A percentile compares a stretch with the other conserved stretches of the same genome.
These are phyloP conservation scores for Phymanthus crucifer DNA, from an alignment of 92 coral and sea anemone species.

Conservation along the genomic window DNA sequence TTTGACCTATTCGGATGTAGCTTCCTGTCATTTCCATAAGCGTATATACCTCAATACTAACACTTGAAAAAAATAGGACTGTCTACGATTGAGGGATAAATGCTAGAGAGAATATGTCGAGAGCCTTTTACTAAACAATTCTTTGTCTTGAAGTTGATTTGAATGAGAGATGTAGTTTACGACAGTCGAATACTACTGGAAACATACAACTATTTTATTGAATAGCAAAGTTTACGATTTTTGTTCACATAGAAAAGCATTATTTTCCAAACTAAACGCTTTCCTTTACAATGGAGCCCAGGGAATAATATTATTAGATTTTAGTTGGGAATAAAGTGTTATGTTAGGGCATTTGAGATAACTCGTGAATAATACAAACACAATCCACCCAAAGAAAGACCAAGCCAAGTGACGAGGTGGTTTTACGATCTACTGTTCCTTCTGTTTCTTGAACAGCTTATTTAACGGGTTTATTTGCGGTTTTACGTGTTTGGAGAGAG, in stretches of 20 bases:
- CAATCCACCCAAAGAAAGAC: not conserved
- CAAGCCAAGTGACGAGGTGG: not conserved
- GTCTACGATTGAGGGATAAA: not conserved
- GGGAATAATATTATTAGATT: not conserved
- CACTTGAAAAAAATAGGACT: not conserved
- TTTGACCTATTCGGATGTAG: not conserved
- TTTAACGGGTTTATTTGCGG: conserved; percentile 12
- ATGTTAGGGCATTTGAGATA: not conserved
- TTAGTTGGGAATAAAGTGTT: not conserved
- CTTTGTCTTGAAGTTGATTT: not conserved
- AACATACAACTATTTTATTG: not conserved
- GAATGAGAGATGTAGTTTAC: not conserved
- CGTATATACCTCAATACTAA: not conserved
- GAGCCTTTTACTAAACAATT: not conserved
- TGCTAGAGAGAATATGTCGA: not conserved
- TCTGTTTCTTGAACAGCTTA: conserved; percentile 3
- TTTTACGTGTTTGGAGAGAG: conserved; percentile 16
- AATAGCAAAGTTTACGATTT: not conserved
- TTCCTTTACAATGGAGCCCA: not conserved
- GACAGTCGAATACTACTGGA: not conserved
- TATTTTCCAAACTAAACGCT: not conserved
- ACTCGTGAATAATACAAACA: not conserved
- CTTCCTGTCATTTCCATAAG: not conserved
- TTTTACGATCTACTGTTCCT: not conserved
- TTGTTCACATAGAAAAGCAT: not conserved